A percentile compares a stretch with the other conserved stretches of the same genome.
Conservation (phyloP, 2,797 vertebrate genomes). For the Loriculus beryllinus region DNA sequence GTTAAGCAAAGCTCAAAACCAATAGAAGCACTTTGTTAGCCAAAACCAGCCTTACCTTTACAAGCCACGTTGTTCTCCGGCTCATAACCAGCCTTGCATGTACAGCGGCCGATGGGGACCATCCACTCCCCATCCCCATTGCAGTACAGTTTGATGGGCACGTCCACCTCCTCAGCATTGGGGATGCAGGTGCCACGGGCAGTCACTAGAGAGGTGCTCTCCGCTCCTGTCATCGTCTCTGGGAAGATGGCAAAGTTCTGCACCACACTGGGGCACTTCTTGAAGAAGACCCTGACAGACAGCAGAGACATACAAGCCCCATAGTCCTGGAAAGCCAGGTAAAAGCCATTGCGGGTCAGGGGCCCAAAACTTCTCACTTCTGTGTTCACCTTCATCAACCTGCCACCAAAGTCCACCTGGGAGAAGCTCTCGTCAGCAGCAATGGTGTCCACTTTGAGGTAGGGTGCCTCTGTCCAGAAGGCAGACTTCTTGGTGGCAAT, state of each 20-base stretch:
- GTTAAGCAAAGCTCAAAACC: not conserved
- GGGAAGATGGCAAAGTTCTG: slow-evolving; percentile 98
- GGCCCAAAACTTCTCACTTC: slow-evolving; percentile 97
- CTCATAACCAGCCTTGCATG: slow-evolving; percentile 95
- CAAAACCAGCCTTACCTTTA: slow-evolving; percentile 81
- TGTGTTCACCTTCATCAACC: slow-evolving; percentile 97
- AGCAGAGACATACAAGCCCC: slow-evolving; percentile 98
- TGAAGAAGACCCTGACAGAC: slow-evolving; percentile 96
- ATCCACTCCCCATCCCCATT: slow-evolving; percentile 98
- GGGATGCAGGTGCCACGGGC: slow-evolving; percentile 92
- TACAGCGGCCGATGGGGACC: slow-evolving; percentile 97
- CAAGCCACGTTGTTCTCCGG: slow-evolving; percentile 92
- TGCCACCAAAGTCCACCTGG: slow-evolving; percentile 95
- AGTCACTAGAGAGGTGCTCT: slow-evolving; percentile 96
- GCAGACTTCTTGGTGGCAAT: slow-evolving; percentile 94
- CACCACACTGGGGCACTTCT: slow-evolving; percentile 96
- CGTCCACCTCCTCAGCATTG: slow-evolving; percentile 93
- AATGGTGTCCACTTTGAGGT: slow-evolving; percentile 98
- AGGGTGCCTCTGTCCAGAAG: slow-evolving; percentile 97
- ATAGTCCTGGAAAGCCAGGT: slow-evolving; percentile 97
- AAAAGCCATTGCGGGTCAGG: slow-evolving; percentile 93
- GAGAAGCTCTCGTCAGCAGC: slow-evolving; percentile 98
- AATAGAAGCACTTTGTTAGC: not conserved
- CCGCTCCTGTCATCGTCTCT: slow-evolving; percentile 95
- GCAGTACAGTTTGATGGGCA: slow-evolving; percentile 98